A percentile compares a stretch with the other conserved stretches of the same genome.
Evolutionary conservation across 2,888 invertebrate genomes (phyloP).

Genomic region (Agrypnus murinus): DNA sequence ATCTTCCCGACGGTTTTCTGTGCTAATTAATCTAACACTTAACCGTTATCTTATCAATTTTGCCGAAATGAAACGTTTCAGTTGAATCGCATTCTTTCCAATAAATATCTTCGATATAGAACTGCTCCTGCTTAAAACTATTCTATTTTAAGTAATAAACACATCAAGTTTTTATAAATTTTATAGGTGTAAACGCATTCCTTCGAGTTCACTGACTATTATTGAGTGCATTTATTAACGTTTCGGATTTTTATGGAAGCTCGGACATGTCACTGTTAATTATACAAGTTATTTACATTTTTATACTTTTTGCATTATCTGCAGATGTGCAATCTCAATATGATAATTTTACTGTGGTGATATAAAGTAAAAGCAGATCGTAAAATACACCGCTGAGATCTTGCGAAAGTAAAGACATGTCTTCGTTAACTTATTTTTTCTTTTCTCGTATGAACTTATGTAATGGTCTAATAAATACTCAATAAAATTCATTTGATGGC

Average conservation of each 20-base stretch:
- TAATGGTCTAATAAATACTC: no score
- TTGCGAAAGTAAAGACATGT: background rate
- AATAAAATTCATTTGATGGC: no score
- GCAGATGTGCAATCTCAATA: constrained; percentile 14
- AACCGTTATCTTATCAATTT: constrained; percentile 18
- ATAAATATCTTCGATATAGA: constrained; percentile 13
- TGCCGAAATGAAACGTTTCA: constrained; percentile 13
- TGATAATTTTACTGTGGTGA: constrained; percentile 1
- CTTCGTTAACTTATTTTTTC: no score
- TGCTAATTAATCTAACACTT: constrained; percentile 2
- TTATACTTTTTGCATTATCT: background rate
- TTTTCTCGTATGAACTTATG: no score
- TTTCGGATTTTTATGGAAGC: constrained; percentile 26
- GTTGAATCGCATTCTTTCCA: constrained; percentile 22
- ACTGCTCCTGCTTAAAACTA: constrained; percentile 17
- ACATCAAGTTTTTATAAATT: constrained; percentile 35
- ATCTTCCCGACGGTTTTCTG: background rate
- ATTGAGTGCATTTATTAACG: constrained; percentile 26
- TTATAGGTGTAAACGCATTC: constrained; percentile 33
- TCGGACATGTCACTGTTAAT: constrained; percentile 19
- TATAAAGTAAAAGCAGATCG: constrained; percentile 10
- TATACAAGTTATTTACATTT: background rate
- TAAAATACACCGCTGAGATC: constrained; percentile 19
- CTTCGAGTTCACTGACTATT: constrained; percentile 36
- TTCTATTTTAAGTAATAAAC: constrained; percentile 34